Percentiles rank a stretch among this genome's conserved stretches.
Evolutionary conservation across 2,113 vertebrate genomes (phyloP).

Genomic region (Sturnira hondurensis): DNA sequence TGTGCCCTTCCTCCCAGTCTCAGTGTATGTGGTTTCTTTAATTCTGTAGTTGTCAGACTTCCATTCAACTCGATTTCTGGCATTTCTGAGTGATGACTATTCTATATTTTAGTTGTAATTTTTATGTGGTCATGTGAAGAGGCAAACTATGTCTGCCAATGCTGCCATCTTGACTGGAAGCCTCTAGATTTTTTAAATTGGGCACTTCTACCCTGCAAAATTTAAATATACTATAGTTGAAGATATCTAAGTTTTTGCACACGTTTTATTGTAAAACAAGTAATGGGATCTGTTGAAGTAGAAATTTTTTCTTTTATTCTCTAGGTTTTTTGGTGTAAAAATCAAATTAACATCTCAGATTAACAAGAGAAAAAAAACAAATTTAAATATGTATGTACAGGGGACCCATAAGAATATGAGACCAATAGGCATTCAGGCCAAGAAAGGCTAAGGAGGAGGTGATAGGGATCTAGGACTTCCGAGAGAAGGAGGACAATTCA

Average conservation of each 20-base stretch:
- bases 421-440: not conserved
- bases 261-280: conserved; percentile 43
- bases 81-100: too few species aligned
- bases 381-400: not conserved
- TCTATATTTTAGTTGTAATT: too few species aligned
- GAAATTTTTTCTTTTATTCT: not conserved
- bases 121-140: too few species aligned
- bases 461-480: not conserved
- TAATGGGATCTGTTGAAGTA: not conserved
- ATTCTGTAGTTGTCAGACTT: too few species aligned
- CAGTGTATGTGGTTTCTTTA: too few species aligned
- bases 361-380: not conserved
- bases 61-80: too few species aligned
- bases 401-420: not conserved
- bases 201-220: not conserved
- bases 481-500: not conserved
- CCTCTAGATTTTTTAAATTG: not conserved
- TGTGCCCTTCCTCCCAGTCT: too few species aligned
- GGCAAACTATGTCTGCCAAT: too few species aligned
- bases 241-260: conserved; percentile 17
- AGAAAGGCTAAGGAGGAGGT: not conserved
- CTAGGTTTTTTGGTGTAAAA: not conserved
- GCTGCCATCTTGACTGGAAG: too few species aligned
- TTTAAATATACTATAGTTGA: not conserved
- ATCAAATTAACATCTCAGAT: not conserved